Base-by-base conservation (phyloP, 2,888 invertebrate species). In the Eupithecia subumbrata region DNA sequence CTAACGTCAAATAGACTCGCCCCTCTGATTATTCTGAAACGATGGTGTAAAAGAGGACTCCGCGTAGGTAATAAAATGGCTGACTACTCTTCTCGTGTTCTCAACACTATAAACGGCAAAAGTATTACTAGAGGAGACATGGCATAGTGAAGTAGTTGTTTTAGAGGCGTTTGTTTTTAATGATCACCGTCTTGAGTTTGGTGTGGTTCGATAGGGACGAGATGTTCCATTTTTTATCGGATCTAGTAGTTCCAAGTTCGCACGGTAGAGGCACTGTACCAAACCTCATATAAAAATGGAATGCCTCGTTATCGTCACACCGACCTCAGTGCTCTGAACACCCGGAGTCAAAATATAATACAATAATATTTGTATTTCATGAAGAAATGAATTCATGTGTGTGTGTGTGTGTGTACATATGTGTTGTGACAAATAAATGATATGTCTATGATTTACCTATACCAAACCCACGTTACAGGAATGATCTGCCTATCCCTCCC, bases 401-500 rank as follows among this genome's bases (percentile, higher is more conserved):
- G 7, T 37, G 7, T 37, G 37, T 16, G 18, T 48, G 5, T 37
- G 7, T 37, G 7, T 37, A n/a, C n/a, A n/a, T n/a, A n/a, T n/a
- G 37, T 7, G 5, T 14, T 14, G 16, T 45, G 16, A 12, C 12
- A 43, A 12, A 43, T 12, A 43, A 43, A 12, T 43, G 14, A 43
- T 16, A 7, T 45, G n/a, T 48, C n/a, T 48, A 48, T 48, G 18
- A 48, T 48, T 48, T 48, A 48, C 48, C 48, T 48, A 8, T 48
- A 48, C 18, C 18, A 0, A n/a, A 18, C n/a, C 11, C 52, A 56
- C 11, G 22, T 69, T 68, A 87, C 94, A 87, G 97, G 97, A 0
- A 95, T 97, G 87, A 88, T 97, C n/a, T 97, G 97, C 84, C 86
- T 97, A 8, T 93, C 96, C 0, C 87, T 97, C 11, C 96, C 97